Percentiles rank a stretch among this genome's conserved stretches.
Evolutionary conservation across 2,888 invertebrate species (phyloP).

Genomic region (Drosophila eohydei): DNA sequence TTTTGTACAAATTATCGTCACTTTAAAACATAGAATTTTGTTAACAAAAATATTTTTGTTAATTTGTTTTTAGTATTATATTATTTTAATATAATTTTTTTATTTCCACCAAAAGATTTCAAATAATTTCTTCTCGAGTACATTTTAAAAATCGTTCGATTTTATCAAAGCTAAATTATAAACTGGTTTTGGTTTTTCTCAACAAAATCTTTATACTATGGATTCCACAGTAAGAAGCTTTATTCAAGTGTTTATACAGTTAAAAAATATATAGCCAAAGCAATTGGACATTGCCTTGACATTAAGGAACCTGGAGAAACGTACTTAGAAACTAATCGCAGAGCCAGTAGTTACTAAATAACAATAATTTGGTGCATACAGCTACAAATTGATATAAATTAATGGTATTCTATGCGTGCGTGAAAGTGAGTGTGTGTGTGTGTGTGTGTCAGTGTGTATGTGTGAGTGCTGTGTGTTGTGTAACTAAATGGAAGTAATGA

Average conservation of each 20-base stretch:
- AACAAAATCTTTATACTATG: conserved; percentile 36
- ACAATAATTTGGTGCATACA: conserved; percentile 30
- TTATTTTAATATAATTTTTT: neutral
- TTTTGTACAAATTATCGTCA: neutral
- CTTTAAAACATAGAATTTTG: neutral
- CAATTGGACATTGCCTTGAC: conserved; percentile 31
- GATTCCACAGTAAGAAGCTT: conserved; percentile 41
- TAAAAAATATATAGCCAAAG: conserved; percentile 39
- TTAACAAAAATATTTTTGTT: neutral
- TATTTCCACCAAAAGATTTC: no score
- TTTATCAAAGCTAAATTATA: neutral
- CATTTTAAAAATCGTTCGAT: neutral
- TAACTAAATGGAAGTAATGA: conserved; percentile 18
- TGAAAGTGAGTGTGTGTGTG: conserved; percentile 16
- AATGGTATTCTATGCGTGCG: conserved; percentile 43
- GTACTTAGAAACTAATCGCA: conserved; percentile 35
- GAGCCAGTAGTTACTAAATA: conserved; percentile 40
- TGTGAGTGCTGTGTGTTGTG: neutral
- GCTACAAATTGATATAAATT: conserved; percentile 58
- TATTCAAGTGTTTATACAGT: conserved; percentile 42
- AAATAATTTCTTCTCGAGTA: neutral
- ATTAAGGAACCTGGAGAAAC: conserved; percentile 67
- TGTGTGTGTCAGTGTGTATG: conserved; percentile 17
- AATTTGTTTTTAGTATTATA: neutral
- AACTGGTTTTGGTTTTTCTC: conserved; percentile 5